Evolutionary conservation across 2,797 vertebrate genomes (phyloP), one percentile per base, ranked within the genome.

Genomic region (Hoplostethus atlanticus): DNA sequence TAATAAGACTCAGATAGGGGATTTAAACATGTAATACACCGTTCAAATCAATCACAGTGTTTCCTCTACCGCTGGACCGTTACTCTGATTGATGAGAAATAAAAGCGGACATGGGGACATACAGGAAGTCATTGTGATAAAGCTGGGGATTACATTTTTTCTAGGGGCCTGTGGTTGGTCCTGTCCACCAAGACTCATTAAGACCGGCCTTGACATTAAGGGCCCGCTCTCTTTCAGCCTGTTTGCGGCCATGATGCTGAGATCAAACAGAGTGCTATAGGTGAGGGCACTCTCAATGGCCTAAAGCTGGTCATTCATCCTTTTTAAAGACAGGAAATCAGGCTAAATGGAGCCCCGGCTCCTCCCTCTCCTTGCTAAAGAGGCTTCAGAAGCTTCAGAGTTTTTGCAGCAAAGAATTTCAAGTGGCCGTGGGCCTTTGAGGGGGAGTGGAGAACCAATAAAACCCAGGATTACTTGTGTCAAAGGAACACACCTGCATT

Each of bases 271-370:
- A 79, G 74, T 69, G 80, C 91, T 83, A 89, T 91, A 93, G 89
- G 89, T 92, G 86, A 92, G 86, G 84, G 92, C 80, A 67, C 73
- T 87, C 85, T 91, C 87, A 92, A 92, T 91, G 88, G 92, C 89
- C 91, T 91, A 89, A 93, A 92, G 92, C 90, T 91, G 90, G 66
- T 88, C 89, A 94, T 95, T 94, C 92, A 94, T 92, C 90, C 81
- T 88, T 90, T 93, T 90, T 80, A 90, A 90, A 91, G 90, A 93
- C 90, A 92, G 92, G 85, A 93, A 94, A 94, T 93, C 92, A 90
- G 89, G 87, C 90, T 94, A 91, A 94, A 95, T 92, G 90, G 92
- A 87, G 79, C 64, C 77, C 73, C 73, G 52, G 64, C 88, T 90
- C 92, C 91, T 89, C 91, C 90, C 77, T 42, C 84, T 42, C 69